phyloP scores from a whole-genome alignment of 2,888 invertebrate species.

The Sminthurides aquaticus region DNA sequence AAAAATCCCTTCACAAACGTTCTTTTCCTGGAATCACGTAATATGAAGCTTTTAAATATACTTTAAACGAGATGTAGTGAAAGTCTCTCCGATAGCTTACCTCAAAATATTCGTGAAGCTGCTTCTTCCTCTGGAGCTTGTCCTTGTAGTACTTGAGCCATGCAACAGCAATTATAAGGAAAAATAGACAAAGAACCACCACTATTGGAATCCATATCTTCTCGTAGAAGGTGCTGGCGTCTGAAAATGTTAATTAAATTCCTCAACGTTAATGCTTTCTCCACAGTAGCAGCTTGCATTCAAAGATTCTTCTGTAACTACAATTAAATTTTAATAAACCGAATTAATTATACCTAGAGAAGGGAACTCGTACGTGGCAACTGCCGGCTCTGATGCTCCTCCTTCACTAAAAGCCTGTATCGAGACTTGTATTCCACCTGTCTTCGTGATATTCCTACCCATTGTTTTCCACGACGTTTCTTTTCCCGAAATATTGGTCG shows the following conservation, averaged over 20 bases:
- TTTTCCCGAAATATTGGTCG: constrained; percentile 22
- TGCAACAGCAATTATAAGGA: constrained; percentile 8
- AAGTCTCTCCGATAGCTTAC: no score
- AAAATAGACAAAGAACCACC: constrained; percentile 9
- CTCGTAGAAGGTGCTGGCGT: background rate
- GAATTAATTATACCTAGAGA: no score
- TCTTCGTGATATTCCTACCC: constrained; percentile 18
- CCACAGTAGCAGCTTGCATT: no score
- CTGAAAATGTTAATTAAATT: no score
- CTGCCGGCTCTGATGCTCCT: constrained; percentile 19
- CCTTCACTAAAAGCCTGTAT: constrained; percentile 26
- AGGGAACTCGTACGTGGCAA: background rate
- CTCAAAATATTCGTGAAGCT: constrained; percentile 35
- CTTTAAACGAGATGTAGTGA: no score
- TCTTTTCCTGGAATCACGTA: no score
- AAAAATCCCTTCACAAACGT: no score
- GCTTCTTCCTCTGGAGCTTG: constrained; percentile 27
- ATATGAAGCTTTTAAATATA: no score
- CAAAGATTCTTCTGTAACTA: no score
- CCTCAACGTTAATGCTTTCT: no score
- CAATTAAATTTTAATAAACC: no score
- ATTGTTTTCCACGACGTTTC: constrained; percentile 11
- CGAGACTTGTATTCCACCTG: constrained; percentile 24
- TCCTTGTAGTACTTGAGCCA: constrained; percentile 29
- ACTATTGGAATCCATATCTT: constrained; percentile 15